Conservation (phyloP, 2,797 vertebrate species). For the Esox masquinongy region DNA sequence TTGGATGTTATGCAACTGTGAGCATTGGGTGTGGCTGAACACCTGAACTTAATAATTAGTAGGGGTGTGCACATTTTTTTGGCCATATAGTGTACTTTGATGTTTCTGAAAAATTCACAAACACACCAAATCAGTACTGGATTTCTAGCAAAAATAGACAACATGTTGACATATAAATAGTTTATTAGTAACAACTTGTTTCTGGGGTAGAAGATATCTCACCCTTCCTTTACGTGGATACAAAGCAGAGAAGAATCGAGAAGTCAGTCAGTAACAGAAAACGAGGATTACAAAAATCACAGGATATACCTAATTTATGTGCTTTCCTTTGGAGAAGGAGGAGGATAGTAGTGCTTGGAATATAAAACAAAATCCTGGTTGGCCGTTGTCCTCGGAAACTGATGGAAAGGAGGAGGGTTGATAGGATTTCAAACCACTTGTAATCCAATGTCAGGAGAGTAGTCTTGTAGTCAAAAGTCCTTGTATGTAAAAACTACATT, state of each 20-base stretch:
- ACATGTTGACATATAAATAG: conserved; percentile 55
- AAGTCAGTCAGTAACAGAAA: conserved; percentile 53
- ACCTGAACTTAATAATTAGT: too few species aligned
- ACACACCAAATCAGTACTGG: too few species aligned
- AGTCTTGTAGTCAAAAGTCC: conserved; percentile 27
- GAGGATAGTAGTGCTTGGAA: conserved; percentile 27
- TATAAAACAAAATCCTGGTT: conserved; percentile 56
- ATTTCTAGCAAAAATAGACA: background rate
- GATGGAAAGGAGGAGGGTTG: conserved; percentile 29
- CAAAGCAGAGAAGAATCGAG: conserved; percentile 51
- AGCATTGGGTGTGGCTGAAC: too few species aligned
- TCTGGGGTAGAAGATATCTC: conserved; percentile 17
- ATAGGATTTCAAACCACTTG: conserved; percentile 32
- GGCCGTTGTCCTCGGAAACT: conserved; percentile 37
- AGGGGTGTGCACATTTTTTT: too few species aligned
- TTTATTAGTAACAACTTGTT: conserved; percentile 66
- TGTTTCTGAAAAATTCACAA: too few species aligned
- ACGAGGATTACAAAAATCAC: conserved; percentile 61
- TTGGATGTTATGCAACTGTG: too few species aligned
- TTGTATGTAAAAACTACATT: conserved; percentile 14
- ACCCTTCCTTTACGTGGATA: conserved; percentile 40
- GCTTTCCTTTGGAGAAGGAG: conserved; percentile 23
- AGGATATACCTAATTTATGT: conserved; percentile 40
- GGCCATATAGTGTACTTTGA: too few species aligned
- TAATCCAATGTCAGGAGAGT: conserved; percentile 49